These are phyloP conservation scores for Megaleporinus macrocephalus DNA, from an alignment of 2,113 vertebrate species.

Conservation along the genomic window DNA sequence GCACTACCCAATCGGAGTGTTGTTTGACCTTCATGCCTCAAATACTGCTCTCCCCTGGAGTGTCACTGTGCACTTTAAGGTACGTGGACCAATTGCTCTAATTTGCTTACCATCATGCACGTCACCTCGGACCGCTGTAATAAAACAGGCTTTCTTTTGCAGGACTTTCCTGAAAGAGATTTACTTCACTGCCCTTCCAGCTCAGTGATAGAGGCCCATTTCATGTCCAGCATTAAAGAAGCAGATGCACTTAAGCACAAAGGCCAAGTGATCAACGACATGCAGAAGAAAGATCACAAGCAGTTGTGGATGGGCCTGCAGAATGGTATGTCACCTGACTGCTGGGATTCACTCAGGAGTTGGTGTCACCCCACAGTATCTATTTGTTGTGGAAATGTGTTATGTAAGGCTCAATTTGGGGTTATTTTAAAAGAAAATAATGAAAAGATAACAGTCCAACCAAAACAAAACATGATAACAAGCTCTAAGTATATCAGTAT, in stretches of 20 bases:
- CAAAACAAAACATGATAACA: no score
- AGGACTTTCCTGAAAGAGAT: slow-evolving; percentile 94
- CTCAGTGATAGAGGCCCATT: slow-evolving; percentile 95
- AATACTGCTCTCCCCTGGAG: slow-evolving; percentile 94
- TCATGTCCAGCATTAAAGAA: slow-evolving; percentile 98
- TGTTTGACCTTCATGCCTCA: slow-evolving; percentile 95
- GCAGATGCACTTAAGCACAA: slow-evolving; percentile 99
- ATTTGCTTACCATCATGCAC: not conserved
- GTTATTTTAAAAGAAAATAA: no score
- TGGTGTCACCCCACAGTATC: no score
- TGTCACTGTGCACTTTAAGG: slow-evolving; percentile 98
- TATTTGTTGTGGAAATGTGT: no score
- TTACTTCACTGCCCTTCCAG: slow-evolving; percentile 92
- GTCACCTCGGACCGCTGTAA: not conserved
- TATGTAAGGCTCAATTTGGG: no score
- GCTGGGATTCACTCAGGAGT: not conserved
- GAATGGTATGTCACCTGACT: slow-evolving; percentile 81
- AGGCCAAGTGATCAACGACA: slow-evolving; percentile 98
- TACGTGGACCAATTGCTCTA: slow-evolving; percentile 58
- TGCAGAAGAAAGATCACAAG: slow-evolving; percentile 99
- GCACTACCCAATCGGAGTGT: slow-evolving; percentile 96
- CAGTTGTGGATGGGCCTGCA: slow-evolving; percentile 99
- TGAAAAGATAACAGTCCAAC: no score
- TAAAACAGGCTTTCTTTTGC: slow-evolving; percentile 25
- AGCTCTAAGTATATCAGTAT: no score